A percentile compares a stretch with the other conserved stretches of the same genome.
These are phyloP conservation scores for Cydia amplana DNA, from an alignment of 1,140 invertebrate genomes.

Conservation along the genomic window DNA sequence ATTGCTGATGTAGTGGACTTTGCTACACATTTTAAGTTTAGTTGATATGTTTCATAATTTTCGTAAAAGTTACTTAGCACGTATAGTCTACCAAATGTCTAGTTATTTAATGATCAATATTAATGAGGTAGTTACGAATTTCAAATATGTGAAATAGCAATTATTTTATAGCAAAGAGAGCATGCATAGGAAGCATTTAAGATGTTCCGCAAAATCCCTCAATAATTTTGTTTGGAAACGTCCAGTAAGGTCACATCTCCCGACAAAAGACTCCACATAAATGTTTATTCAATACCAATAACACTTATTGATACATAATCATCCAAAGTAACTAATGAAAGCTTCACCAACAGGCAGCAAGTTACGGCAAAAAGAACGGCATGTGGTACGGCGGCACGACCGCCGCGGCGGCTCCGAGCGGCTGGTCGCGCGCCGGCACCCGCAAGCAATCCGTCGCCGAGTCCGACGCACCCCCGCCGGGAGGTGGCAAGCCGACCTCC, in stretches of 20 bases:
- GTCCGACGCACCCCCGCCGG: constrained; percentile 84
- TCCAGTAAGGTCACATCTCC: too few species aligned
- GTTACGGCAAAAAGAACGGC: constrained; percentile 92
- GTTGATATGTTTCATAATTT: too few species aligned
- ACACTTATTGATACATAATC: too few species aligned
- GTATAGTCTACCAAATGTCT: too few species aligned
- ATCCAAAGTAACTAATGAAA: neutral
- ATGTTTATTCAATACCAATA: neutral
- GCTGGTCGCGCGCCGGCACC: constrained; percentile 81
- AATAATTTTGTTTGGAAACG: too few species aligned
- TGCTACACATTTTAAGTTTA: too few species aligned
- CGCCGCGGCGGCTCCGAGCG: constrained; percentile 76
- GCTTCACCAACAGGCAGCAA: constrained; percentile 82
- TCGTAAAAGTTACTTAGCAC: too few species aligned
- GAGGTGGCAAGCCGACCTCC: constrained; percentile 87
- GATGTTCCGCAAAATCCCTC: too few species aligned
- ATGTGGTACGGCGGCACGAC: constrained; percentile 89
- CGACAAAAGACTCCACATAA: too few species aligned
- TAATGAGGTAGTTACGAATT: too few species aligned
- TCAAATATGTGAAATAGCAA: too few species aligned
- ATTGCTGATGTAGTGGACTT: neutral
- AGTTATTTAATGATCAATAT: too few species aligned
- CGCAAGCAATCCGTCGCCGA: constrained; percentile 88
- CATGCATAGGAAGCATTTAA: neutral
- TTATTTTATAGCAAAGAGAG: neutral